These are phyloP conservation scores for Spea bombifrons DNA, from an alignment of 2,113 vertebrate genomes.

Conservation along the genomic window DNA sequence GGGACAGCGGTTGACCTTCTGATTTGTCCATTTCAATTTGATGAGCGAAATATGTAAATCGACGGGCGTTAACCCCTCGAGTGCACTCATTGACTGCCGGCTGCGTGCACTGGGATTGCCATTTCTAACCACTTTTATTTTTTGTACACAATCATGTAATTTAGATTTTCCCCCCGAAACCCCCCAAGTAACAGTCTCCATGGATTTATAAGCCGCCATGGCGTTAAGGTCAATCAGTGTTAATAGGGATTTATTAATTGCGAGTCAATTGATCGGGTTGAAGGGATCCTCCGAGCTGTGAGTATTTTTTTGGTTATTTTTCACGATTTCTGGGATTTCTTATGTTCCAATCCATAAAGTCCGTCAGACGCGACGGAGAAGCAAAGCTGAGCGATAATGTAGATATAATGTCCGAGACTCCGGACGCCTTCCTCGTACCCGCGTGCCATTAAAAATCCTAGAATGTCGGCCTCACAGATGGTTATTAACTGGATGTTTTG, in stretches of 20 bases:
- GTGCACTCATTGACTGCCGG: background rate
- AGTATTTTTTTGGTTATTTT: too few species aligned
- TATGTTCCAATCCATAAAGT: background rate
- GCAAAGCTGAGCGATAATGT: background rate
- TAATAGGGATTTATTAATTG: too few species aligned
- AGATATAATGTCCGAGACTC: background rate
- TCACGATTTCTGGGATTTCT: too few species aligned
- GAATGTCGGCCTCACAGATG: constrained; percentile 22
- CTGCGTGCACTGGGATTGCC: background rate
- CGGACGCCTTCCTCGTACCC: background rate
- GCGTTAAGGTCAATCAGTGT: too few species aligned
- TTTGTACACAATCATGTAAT: too few species aligned
- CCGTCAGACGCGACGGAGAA: background rate
- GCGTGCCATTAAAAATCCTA: background rate
- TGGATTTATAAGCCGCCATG: too few species aligned
- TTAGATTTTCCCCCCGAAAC: too few species aligned
- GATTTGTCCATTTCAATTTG: constrained; percentile 23
- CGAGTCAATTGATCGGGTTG: too few species aligned
- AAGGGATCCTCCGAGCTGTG: too few species aligned
- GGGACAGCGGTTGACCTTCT: constrained; percentile 27
- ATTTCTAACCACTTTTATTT: too few species aligned
- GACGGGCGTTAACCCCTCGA: background rate
- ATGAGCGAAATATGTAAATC: constrained; percentile 4
- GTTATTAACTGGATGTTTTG: constrained; percentile 16
- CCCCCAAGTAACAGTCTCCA: too few species aligned